Evolutionary conservation across 2,797 vertebrate genomes (phyloP), one percentile per base, ranked within the genome.

Genomic region (Australoheros facetus): DNA sequence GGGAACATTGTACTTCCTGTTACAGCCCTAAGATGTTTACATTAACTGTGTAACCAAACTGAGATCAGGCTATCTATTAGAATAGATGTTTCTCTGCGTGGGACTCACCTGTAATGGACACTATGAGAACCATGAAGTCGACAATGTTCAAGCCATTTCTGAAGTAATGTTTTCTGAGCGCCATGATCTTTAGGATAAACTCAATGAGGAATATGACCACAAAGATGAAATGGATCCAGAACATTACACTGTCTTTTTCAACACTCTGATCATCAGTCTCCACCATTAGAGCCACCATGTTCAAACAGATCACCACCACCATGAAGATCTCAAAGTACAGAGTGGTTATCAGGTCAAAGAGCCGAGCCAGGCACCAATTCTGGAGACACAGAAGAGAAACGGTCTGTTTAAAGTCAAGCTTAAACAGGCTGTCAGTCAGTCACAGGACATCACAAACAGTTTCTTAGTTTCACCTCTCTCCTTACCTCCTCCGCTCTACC

Each of bases 211-310:
- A 99, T 93, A 99, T 8, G 73, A 97, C 56, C 0, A 97, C 93
- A 91, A 98, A 97, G 83, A 94, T 19, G 45, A 97, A 79, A 78
- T 96, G 94, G 75, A 97, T 85, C 57, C 93, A 92, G 87, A 83
- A 82, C 21, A 98, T 91, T 23, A 97, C 91, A 0, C 58, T 1
- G 0, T 94, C 93, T 70, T 93, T 96, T 53, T 96, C 77, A 0
- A 2, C 0, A 0, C 95, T 97, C 87, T 96, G 94, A 6, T 96
- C 91, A 0, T 96, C 92, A 0, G 96, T 96, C 90, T 98, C 97
- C 11, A 97, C 91, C 97, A 97, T 97, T 96, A 97, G 96, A 26
- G 94, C 94, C 77, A 98, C 90, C 96, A 97, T 95, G 91, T 97
- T 96, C 54, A 98, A 95, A 79, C 95, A 97, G 88, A 98, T 97